phyloP scores from a whole-genome alignment of 2,888 invertebrate genomes.

The Napeogenes inachia region DNA sequence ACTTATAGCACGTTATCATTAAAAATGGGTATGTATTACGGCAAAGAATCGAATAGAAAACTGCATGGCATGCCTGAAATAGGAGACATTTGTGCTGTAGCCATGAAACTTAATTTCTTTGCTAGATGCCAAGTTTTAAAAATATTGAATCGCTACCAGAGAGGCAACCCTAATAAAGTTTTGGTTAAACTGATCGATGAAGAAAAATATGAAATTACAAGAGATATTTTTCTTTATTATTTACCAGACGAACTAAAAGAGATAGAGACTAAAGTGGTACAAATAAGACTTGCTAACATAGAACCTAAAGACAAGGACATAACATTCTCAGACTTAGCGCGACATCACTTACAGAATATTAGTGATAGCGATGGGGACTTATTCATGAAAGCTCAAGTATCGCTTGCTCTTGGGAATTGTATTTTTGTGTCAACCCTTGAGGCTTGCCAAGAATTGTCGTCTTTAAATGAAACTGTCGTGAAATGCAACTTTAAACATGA shows the following conservation, averaged over 20 bases:
- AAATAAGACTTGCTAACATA: slow-evolving; percentile 55
- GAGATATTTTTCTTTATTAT: slow-evolving; percentile 62
- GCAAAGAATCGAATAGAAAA: slow-evolving; percentile 52
- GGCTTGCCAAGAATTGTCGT: slow-evolving; percentile 72
- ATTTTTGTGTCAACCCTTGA: slow-evolving; percentile 82
- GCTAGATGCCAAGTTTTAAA: slow-evolving; percentile 77
- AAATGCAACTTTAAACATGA: slow-evolving; percentile 74
- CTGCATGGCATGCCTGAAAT: slow-evolving; percentile 61
- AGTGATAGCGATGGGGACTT: slow-evolving; percentile 51
- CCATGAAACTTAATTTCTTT: slow-evolving; percentile 64
- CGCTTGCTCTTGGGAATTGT: slow-evolving; percentile 77
- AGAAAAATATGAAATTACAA: slow-evolving; percentile 64
- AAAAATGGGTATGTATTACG: slow-evolving; percentile 60
- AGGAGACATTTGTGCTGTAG: slow-evolving; percentile 78
- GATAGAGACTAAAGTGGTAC: slow-evolving; percentile 62
- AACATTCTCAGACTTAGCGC: slow-evolving; percentile 56
- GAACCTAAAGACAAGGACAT: slow-evolving; percentile 62
- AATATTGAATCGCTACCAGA: slow-evolving; percentile 49
- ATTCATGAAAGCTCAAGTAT: slow-evolving; percentile 68
- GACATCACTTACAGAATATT: slow-evolving; percentile 44
- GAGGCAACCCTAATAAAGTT: slow-evolving; percentile 50
- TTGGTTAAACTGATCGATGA: slow-evolving; percentile 79
- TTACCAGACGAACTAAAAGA: slow-evolving; percentile 71
- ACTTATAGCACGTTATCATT: slow-evolving; percentile 51
- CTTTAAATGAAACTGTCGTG: slow-evolving; percentile 69